These are phyloP conservation scores for Gymnoscopelus microlampas DNA, from an alignment of 2,797 vertebrate species.

Conservation along the genomic window DNA sequence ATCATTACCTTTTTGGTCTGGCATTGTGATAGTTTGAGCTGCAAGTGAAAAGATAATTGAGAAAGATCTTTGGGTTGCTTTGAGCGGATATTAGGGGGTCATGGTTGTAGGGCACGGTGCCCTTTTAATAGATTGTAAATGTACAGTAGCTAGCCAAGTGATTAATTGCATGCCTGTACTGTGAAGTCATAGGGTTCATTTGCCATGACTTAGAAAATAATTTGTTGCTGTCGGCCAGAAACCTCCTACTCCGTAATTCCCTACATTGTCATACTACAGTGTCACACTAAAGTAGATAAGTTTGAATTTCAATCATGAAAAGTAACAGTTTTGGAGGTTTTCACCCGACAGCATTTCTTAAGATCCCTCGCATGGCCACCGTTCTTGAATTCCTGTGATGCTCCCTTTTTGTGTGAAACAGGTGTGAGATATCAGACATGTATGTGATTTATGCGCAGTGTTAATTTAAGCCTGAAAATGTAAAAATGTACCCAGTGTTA, in stretches of 20 bases:
- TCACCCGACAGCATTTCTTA: neutral
- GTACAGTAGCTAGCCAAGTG: too few relatives aligned
- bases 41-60: constrained; percentile 34
- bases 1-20: constrained; percentile 46
- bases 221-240: too few relatives aligned
- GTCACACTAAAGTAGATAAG: too few relatives aligned
- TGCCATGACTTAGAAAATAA: neutral
- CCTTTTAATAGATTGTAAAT: constrained; percentile 11
- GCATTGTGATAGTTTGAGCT: constrained; percentile 29
- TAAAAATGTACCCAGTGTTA: neutral
- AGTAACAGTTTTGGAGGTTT: too few relatives aligned
- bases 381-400: neutral
- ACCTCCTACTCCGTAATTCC: neutral
- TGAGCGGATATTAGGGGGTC: constrained; percentile 9
- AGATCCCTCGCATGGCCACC: neutral
- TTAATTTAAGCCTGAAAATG: too few relatives aligned
- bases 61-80: constrained; percentile 12
- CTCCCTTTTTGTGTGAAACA: neutral
- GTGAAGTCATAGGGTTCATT: neutral
- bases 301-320: too few relatives aligned
- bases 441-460: constrained; percentile 21
- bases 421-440: constrained; percentile 3
- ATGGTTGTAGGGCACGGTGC: neutral
- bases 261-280: too few relatives aligned
- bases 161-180: too few relatives aligned